phyloP scores from a whole-genome alignment of 2,797 vertebrate species.

The Okamejei kenojei region DNA sequence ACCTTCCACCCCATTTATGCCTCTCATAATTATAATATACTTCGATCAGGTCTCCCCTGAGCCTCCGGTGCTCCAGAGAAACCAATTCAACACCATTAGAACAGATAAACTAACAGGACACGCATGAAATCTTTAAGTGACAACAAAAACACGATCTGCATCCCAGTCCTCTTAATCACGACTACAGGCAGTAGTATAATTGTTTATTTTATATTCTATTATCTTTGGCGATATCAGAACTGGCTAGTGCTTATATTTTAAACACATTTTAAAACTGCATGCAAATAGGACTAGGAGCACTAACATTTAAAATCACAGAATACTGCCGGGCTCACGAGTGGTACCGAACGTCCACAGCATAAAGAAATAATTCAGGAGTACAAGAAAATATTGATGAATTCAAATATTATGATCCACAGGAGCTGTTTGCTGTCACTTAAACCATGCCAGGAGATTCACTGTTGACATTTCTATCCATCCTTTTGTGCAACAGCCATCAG shows the following conservation, averaged over 20 bases:
- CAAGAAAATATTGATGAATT: constrained; percentile 16
- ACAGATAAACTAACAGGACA: background rate
- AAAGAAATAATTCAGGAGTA: background rate
- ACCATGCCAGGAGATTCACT: background rate
- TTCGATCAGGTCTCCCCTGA: too few species aligned
- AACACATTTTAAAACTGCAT: background rate
- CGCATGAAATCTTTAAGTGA: background rate
- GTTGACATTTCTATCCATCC: background rate
- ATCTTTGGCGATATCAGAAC: background rate
- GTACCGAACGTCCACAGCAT: background rate
- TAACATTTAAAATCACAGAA: background rate
- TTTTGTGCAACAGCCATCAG: background rate
- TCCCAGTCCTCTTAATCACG: background rate
- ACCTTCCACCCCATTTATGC: too few species aligned
- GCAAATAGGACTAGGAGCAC: background rate
- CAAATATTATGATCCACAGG: background rate
- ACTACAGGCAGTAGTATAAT: background rate
- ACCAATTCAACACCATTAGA: background rate
- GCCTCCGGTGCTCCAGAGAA: too few species aligned
- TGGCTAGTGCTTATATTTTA: background rate
- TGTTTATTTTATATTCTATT: background rate
- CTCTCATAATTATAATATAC: too few species aligned
- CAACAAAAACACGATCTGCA: background rate
- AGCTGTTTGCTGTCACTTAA: background rate
- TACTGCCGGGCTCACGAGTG: background rate